phyloP scores from a whole-genome alignment of 2,888 invertebrate species.

The Rutpela maculata region DNA sequence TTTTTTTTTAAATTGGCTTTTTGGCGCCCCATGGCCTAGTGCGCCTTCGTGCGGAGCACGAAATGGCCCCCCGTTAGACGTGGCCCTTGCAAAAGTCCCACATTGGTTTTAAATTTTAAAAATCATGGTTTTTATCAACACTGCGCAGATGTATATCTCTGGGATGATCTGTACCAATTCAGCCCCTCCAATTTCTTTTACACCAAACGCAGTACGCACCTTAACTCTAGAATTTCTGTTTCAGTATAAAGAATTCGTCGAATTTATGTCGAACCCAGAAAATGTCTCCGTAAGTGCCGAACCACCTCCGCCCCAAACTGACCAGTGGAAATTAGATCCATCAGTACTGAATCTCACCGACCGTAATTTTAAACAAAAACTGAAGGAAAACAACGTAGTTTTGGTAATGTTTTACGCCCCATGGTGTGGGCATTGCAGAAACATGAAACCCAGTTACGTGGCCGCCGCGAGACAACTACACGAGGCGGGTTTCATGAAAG shows the following conservation, averaged over 20 bases:
- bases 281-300: constrained; percentile 63
- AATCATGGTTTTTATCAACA: too few species aligned
- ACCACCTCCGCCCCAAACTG: constrained; percentile 64
- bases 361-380: constrained; percentile 77
- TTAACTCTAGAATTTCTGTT: neutral
- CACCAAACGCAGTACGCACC: too few species aligned
- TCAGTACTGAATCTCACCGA: constrained; percentile 76
- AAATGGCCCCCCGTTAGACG: too few species aligned
- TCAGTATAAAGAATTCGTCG: constrained; percentile 81
- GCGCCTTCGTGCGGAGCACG: too few species aligned
- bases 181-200: too few species aligned
- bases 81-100: too few species aligned
- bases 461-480: constrained; percentile 76
- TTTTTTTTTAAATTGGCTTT: too few species aligned
- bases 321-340: constrained; percentile 74
- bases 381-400: constrained; percentile 78
- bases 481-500: constrained; percentile 68
- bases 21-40: too few species aligned
- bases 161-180: too few species aligned
- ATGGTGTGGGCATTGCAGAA: constrained; percentile 85
- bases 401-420: constrained; percentile 88
- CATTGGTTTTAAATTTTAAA: too few species aligned
- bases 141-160: too few species aligned
- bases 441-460: constrained; percentile 82
- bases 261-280: constrained; percentile 78